These are phyloP conservation scores for Gymnoscopelus microlampas DNA, from an alignment of 2,797 vertebrate genomes.

Conservation along the genomic window DNA sequence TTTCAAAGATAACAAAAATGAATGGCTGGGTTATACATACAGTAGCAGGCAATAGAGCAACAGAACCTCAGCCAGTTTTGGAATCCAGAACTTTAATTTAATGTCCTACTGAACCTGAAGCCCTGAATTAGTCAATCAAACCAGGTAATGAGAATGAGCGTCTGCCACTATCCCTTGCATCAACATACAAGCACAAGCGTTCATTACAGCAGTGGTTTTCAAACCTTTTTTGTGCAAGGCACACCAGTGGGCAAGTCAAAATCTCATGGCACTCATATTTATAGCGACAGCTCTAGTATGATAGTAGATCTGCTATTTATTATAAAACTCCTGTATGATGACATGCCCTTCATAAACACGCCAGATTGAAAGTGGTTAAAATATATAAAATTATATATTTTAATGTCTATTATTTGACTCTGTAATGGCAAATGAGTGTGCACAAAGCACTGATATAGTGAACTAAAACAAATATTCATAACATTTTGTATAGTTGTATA, in stretches of 20 bases:
- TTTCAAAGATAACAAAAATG: constrained; percentile 33
- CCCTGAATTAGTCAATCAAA: constrained; percentile 30
- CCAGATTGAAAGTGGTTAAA: no score
- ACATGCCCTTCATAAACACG: no score
- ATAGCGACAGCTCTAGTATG: background rate
- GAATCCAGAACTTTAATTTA: constrained; percentile 39
- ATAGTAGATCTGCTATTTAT: background rate
- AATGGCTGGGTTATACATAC: constrained; percentile 18
- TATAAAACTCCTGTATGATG: background rate
- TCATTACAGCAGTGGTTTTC: constrained; percentile 39
- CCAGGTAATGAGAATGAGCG: constrained; percentile 43
- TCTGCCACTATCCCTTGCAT: constrained; percentile 49
- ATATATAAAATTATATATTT: no score
- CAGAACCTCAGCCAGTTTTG: constrained; percentile 13
- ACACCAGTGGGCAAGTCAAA: no score
- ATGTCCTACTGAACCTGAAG: constrained; percentile 45
- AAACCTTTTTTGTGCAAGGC: background rate
- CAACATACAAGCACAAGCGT: constrained; percentile 42
- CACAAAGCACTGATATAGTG: background rate
- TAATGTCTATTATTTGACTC: background rate
- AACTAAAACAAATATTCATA: no score
- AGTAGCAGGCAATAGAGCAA: constrained; percentile 11
- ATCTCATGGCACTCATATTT: background rate
- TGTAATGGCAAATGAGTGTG: background rate
- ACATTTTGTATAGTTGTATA: no score